These are phyloP conservation scores for Holocentrus rufus DNA, from an alignment of 2,797 vertebrate genomes.

Conservation along the genomic window DNA sequence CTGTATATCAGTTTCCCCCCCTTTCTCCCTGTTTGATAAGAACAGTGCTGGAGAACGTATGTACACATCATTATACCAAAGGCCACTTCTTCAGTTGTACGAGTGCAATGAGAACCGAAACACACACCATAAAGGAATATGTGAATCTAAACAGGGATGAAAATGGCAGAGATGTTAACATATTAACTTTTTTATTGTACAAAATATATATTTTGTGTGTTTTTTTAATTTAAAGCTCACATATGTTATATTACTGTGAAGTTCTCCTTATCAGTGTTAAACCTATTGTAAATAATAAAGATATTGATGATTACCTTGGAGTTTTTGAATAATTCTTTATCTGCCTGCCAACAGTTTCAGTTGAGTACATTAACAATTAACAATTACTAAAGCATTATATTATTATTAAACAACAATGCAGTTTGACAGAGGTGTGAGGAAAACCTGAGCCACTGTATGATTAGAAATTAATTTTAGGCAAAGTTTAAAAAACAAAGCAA, in stretches of 20 bases:
- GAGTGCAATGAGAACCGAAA: constrained; percentile 85
- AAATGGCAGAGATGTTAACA: constrained; percentile 83
- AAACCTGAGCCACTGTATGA: background rate
- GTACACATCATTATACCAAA: constrained; percentile 84
- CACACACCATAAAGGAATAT: constrained; percentile 77
- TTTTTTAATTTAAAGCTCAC: constrained; percentile 98
- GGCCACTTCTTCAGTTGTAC: constrained; percentile 84
- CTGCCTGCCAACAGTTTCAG: background rate
- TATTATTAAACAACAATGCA: too few relatives aligned
- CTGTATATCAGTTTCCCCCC: constrained; percentile 60
- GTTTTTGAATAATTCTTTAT: constrained; percentile 20
- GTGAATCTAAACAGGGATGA: constrained; percentile 86
- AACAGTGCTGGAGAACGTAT: constrained; percentile 72
- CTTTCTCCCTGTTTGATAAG: constrained; percentile 70
- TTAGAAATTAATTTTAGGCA: background rate
- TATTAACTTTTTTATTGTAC: constrained; percentile 90
- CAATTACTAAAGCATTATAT: background rate
- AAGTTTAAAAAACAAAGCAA: background rate
- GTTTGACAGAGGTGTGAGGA: too few relatives aligned
- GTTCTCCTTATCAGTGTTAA: constrained; percentile 98
- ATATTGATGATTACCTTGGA: constrained; percentile 75
- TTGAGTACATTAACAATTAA: background rate
- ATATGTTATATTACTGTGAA: constrained; percentile 98
- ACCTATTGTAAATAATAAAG: constrained; percentile 98
- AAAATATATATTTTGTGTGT: constrained; percentile 94